These are phyloP conservation scores for Myotis yumanensis DNA, from an alignment of 2,113 vertebrate genomes.

Conservation along the genomic window DNA sequence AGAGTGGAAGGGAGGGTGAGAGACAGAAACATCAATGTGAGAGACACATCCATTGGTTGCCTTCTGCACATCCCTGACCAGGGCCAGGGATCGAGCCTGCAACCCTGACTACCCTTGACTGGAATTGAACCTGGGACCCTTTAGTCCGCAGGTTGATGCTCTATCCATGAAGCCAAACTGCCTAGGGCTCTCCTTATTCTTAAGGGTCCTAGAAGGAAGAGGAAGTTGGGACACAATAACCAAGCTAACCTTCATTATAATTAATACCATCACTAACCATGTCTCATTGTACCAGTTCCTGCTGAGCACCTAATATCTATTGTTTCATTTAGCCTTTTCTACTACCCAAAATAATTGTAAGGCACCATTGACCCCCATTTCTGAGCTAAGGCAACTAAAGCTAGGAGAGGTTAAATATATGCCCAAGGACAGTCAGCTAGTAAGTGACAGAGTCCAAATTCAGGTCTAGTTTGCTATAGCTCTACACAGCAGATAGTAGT, in stretches of 20 bases:
- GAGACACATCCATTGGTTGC: neutral
- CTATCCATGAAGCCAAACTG: neutral
- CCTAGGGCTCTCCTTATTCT: neutral
- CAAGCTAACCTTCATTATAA: constrained; percentile 9
- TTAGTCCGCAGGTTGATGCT: neutral
- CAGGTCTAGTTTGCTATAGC: neutral
- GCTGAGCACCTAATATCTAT: neutral
- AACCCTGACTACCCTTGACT: too few species aligned
- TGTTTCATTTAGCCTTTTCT: neutral
- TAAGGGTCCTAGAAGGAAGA: neutral
- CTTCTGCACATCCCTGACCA: neutral
- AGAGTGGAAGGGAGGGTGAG: neutral
- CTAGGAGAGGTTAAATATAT: neutral
- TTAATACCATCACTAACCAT: neutral
- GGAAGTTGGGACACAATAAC: neutral
- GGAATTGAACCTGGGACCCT: neutral
- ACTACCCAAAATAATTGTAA: neutral
- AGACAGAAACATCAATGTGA: too few species aligned
- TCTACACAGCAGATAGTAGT: neutral
- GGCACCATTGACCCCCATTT: neutral
- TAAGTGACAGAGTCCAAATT: neutral
- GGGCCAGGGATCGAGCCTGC: too few species aligned
- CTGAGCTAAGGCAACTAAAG: constrained; percentile 30
- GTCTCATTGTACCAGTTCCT: neutral
- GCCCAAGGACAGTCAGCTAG: neutral